Evolutionary conservation across 92 coral and sea anemone species (phyloP).

Genomic region (Parazoanthus atlanticus): DNA sequence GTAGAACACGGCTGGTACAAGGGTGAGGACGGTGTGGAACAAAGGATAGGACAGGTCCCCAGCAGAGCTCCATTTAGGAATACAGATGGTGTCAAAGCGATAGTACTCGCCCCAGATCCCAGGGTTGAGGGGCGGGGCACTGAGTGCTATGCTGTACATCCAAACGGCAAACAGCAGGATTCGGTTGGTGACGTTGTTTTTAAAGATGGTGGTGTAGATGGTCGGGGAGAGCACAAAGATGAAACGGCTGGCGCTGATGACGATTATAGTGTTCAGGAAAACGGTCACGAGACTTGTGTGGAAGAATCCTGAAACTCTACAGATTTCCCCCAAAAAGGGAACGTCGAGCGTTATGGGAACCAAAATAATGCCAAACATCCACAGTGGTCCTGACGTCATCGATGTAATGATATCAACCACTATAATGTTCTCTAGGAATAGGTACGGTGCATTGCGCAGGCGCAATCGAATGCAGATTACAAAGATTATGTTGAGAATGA

Average conservation of each 20-base stretch:
- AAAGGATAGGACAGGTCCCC: not conserved
- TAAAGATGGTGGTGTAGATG: not conserved
- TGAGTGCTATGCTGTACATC: slow-evolving; percentile 26
- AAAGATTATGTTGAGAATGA: slow-evolving; percentile 5
- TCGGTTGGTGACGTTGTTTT: slow-evolving; percentile 10
- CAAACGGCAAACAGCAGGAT: slow-evolving; percentile 12
- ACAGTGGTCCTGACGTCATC: not conserved
- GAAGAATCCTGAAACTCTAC: slow-evolving; percentile 4
- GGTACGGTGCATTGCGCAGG: slow-evolving; percentile 6
- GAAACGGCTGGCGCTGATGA: slow-evolving; percentile 9
- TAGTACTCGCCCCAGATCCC: slow-evolving; percentile 22
- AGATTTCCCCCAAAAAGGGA: not conserved
- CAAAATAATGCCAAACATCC: slow-evolving; percentile 15
- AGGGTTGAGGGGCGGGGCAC: slow-evolving; percentile 32
- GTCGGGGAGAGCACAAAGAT: slow-evolving; percentile 9
- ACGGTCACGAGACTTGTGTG: slow-evolving; percentile 14
- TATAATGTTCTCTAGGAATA: not conserved
- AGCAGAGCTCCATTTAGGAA: not conserved
- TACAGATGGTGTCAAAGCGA: slow-evolving; percentile 14
- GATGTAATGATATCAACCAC: not conserved
- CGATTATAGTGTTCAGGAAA: slow-evolving; percentile 11
- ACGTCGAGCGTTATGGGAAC: not conserved
- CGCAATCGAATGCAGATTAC: slow-evolving; percentile 11
- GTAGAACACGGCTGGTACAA: slow-evolving; percentile 3
- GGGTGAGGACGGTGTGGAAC: not conserved